A percentile compares a stretch with the other conserved stretches of the same genome.
These are phyloP conservation scores for Andrena bicolor DNA, from an alignment of 2,888 invertebrate species.

Conservation along the genomic window DNA sequence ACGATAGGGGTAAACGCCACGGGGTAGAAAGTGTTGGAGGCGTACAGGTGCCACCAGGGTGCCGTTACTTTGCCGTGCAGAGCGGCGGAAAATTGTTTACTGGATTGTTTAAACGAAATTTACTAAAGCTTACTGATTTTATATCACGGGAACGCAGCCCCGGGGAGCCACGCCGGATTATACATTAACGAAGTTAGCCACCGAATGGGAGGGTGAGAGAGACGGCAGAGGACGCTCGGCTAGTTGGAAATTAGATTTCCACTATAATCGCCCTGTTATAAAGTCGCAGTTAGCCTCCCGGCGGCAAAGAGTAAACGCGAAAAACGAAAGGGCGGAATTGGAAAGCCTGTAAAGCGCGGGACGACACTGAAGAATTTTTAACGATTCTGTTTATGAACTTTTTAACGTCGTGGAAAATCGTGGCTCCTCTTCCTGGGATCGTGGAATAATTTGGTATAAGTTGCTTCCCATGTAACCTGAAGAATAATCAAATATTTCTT, in stretches of 20 bases:
- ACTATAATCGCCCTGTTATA: conserved; percentile 75
- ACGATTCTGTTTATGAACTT: conserved; percentile 13
- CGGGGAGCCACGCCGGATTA: conserved; percentile 82
- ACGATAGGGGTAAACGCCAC: conserved; percentile 74
- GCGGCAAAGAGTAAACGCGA: conserved; percentile 57
- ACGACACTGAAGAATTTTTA: conserved; percentile 37
- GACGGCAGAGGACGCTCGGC: conserved; percentile 49
- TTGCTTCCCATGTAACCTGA: no score
- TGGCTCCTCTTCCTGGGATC: background rate
- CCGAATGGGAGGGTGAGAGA: conserved; percentile 43
- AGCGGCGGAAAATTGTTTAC: conserved; percentile 85
- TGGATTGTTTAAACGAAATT: conserved; percentile 85
- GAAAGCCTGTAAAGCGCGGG: conserved; percentile 20
- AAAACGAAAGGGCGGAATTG: conserved; percentile 28
- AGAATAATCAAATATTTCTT: background rate
- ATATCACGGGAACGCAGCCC: conserved; percentile 83
- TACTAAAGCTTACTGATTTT: conserved; percentile 85
- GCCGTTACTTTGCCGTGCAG: conserved; percentile 84
- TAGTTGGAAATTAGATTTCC: conserved; percentile 78
- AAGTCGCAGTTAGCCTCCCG: conserved; percentile 61
- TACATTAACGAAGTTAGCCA: conserved; percentile 84
- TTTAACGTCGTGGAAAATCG: background rate
- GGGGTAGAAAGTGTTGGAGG: conserved; percentile 73
- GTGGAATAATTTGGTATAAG: background rate
- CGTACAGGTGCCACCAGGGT: conserved; percentile 80